Base-by-base conservation (phyloP, 2,797 vertebrate species). In the Sternarchorhynchus goeldii region DNA sequence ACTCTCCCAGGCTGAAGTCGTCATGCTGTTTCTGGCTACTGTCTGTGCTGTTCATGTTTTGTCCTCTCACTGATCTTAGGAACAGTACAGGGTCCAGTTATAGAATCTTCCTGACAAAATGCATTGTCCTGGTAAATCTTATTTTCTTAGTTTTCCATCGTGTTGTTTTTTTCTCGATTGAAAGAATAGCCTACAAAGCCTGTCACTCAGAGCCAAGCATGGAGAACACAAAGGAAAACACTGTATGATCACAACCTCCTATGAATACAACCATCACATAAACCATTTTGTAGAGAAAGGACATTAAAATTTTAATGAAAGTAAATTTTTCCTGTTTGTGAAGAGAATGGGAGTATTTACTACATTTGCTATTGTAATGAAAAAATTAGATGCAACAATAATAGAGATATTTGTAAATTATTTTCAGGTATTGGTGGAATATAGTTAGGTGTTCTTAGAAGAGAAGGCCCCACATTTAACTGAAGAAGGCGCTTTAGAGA, bases 61-160 rank as follows among this genome's bases (percentile, higher is more conserved):
- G 10, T 41, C 39, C 39, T 41, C 69, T 73, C 21, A 53, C 21
- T 34, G 25, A 58, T 41, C 58, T 71, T 25, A 71, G 7, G 17
- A 78, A 72, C n/a, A 56, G 34, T 7, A 77, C 31, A 6, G 1
- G 5, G 18, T 32, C 29, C 17, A 58, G 29, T 77, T 73, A 34
- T 70, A 57, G 67, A 70, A 32, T 70, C 67, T 31, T 45, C 53
- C 17, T 21, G 16, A 81, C 59, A 53, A 66, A 55, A 76, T 41
- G 17, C 74, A 72, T 57, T 73, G 72, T 77, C 67, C 29, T 50
- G 73, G 70, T 73, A 75, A 76, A 73, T 81, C 58, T 64, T 60
- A 18, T 74, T 59, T 83, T 78, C 65, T 77, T 81, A 65, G 32
- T 81, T 76, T 69, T 41, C 63, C 73, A 81, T 73, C 73, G 76